Evolutionary conservation across 2,888 invertebrate species (phyloP).

Genomic region (Dioctria linearis): DNA sequence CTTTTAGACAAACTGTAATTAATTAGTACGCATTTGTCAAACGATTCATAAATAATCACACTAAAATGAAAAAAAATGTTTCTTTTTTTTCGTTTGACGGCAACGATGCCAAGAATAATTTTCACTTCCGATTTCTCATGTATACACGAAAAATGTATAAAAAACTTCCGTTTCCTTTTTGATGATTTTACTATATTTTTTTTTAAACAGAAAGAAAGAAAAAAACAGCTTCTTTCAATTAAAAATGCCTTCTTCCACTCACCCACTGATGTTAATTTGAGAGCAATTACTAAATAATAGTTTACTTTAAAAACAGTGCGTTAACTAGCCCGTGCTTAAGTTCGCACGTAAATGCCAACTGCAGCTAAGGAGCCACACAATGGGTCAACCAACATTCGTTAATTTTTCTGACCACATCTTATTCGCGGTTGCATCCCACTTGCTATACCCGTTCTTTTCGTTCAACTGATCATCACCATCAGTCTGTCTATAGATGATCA

Average conservation of each 20-base stretch:
- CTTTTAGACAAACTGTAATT: slow-evolving; percentile 71
- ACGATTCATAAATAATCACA: slow-evolving; percentile 62
- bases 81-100: not conserved
- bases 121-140: slow-evolving; percentile 58
- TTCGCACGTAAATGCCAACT: slow-evolving; percentile 58
- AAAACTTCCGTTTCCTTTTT: slow-evolving; percentile 2
- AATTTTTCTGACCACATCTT: slow-evolving; percentile 45
- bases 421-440: slow-evolving; percentile 41
- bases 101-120: not conserved
- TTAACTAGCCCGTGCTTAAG: slow-evolving; percentile 58
- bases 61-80: not conserved
- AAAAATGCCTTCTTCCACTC: slow-evolving; percentile 50
- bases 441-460: slow-evolving; percentile 1
- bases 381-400: slow-evolving; percentile 36
- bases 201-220: slow-evolving; percentile 24
- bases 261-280: slow-evolving; percentile 56
- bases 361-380: slow-evolving; percentile 36
- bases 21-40: slow-evolving; percentile 72
- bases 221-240: slow-evolving; percentile 25
- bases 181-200: not conserved
- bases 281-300: slow-evolving; percentile 58
- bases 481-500: slow-evolving; percentile 15
- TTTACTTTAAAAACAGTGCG: slow-evolving; percentile 56
- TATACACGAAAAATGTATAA: slow-evolving; percentile 31
- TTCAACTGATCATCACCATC: not conserved